Evolutionary conservation across 2,888 invertebrate species (phyloP), one percentile per base, ranked within the genome.

Genomic region (Amphipyra tragopoginis): DNA sequence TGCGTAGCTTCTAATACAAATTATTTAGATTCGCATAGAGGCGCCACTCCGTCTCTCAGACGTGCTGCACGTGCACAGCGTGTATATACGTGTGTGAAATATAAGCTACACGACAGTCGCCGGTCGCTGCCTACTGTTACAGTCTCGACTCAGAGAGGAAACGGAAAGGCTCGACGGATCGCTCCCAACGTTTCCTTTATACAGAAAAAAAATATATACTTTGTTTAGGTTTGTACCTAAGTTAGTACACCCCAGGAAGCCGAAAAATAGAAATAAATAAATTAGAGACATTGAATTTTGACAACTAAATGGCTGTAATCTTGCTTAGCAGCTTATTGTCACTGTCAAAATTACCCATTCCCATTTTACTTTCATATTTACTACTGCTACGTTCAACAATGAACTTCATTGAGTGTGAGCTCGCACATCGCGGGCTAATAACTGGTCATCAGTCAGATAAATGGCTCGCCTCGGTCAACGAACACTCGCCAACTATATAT

Each of bases 351-450:
- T 21, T 21, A n/a, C n/a, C n/a, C n/a, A n/a, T n/a, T n/a, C n/a
- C n/a, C n/a, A n/a, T n/a, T n/a, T n/a, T n/a, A n/a, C n/a, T n/a
- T n/a, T n/a, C n/a, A n/a, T n/a, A n/a, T n/a, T n/a, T n/a, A n/a
- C n/a, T n/a, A n/a, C n/a, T n/a, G n/a, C n/a, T n/a, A 14, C 4
- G 14, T 14, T 40, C 11, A 5, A 40, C 14, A 14, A 40, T 40
- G 40, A 14, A 14, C 14, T 40, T 3, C 40, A 14, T 14, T 14
- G 14, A 14, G 40, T 14, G 40, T 1, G 8, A 14, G 2, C 40
- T 14, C 7, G 7, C 11, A 29, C 56, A n/a, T 58, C 48, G 48
- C 51, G 58, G 34, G 51, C 44, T n/a, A 48, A 26, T 43, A 9
- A 13, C 38, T 15, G 34, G 2, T 48, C 51, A 40, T 36, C 43